Evolutionary conservation across 2,797 vertebrate genomes (phyloP), one percentile per base, ranked within the genome.

Genomic region (Poecilia velifera): DNA sequence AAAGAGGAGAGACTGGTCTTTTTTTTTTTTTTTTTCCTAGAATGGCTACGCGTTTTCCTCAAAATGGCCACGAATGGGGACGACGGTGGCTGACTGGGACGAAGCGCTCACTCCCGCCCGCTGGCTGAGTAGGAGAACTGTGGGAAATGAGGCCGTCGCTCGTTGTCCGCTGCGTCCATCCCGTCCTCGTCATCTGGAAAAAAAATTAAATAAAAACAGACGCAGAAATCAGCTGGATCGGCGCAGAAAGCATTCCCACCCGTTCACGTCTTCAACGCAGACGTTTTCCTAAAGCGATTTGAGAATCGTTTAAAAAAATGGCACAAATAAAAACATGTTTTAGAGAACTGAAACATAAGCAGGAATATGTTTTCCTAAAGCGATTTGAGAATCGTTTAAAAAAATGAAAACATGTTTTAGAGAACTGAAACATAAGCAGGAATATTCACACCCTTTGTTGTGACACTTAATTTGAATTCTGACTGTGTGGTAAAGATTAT

Each of bases 121-220:
- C 95, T 96, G 87, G 95, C 95, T 10, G 95, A 96, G 90, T 96
- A 95, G 22, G 95, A 95, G 94, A 96, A 96, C 87, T 96, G 96
- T 86, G 96, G 96, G 91, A 96, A 96, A 91, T 96, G 96, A 85
- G 96, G 95, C 92, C 95, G 90, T 76, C 95, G 93, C 88, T 96
- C 96, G 80, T 95, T 96, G 87, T 96, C 96, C 12, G 94, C 95
- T 1, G 95, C 92, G 53, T 96, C 95, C 95, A 96, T 96, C 77
- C 96, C 95, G 62, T 96, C 95, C 89, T 96, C 96, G 43, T 96
- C 95, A 3, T 93, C 95, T 96, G 91, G 79, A 4, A 66, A 7
- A 76, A n/a, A 66, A 8, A 28, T 1, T 18, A 14, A 28, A 6
- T 12, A 36, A 6, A 59, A 64, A 16, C 14, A 66, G 36, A 70